Evolutionary conservation across 2,797 vertebrate genomes (phyloP).

Genomic region (Catamblyrhynchus diadema): DNA sequence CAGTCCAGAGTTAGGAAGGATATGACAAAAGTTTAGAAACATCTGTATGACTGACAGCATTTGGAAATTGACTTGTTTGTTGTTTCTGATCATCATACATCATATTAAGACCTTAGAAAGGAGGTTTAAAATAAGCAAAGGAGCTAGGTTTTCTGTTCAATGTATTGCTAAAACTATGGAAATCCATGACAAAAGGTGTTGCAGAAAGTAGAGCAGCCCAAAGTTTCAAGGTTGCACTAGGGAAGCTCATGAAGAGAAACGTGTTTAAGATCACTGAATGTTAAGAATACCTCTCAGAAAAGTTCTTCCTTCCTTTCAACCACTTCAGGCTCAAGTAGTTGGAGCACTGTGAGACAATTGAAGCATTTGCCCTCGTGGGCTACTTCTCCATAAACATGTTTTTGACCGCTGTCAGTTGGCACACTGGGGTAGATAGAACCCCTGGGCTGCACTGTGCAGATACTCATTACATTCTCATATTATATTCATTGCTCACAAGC

Average conservation of each 20-base stretch:
- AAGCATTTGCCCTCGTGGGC: neutral
- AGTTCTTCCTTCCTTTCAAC: neutral
- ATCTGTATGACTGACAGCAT: neutral
- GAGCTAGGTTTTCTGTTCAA: neutral
- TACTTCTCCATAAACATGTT: neutral
- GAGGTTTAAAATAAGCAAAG: neutral
- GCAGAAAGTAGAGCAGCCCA: neutral
- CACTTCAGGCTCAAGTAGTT: neutral
- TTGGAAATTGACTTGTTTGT: neutral
- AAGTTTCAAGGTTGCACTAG: neutral
- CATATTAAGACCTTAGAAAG: neutral
- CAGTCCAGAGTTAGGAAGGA: neutral
- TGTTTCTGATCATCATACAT: neutral
- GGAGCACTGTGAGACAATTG: neutral
- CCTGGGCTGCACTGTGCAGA: neutral
- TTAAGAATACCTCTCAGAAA: neutral
- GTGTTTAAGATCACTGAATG: neutral
- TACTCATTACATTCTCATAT: neutral
- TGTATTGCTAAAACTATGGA: neutral
- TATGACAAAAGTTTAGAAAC: neutral
- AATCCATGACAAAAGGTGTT: neutral
- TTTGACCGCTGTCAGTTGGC: neutral
- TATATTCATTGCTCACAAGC: neutral
- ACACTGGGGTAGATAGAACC: neutral
- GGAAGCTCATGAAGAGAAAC: neutral